Base-by-base conservation (phyloP, 2,113 vertebrate genomes). In the Nibea albiflora region DNA sequence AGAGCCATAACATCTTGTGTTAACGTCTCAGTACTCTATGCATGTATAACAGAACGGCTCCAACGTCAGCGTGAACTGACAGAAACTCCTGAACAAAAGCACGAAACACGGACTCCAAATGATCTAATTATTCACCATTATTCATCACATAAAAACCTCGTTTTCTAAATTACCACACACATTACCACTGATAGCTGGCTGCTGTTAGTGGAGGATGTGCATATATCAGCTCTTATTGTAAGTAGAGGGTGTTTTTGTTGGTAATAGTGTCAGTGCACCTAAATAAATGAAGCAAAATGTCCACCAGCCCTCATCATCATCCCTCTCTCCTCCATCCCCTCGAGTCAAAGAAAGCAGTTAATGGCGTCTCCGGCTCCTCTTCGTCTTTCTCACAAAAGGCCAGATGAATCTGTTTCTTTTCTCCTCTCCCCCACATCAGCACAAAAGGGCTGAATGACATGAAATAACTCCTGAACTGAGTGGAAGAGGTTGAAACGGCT, bases 311-410 rank as follows among this genome's bases (percentile, higher is more conserved):
- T 26, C 69, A 62, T 90, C 69, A 80, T 80, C 61, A 64, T 64
- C 60, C 52, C 16, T 28, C n/a, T 47, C 8, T 39, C 35, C 62
- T 54, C 69, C 63, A 52, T 61, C 54, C 60, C 64, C 11, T 60
- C 0, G 56, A 83, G 64, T n/a, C 69, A 80, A 68, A 83, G 72
- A 88, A 74, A 85, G 60, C 69, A 44, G 69, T 31, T 85, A 87
- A 86, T 83, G 84, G 78, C 72, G 65, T 74, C 72, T 61, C 54
- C 16, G 12, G 52, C 60, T 65, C 82, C 65, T 62, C 62, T 88
- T 53, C 9, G 49, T 79, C 56, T 24, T 62, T 63, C 4, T 52
- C 15, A 85, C 78, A 86, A 86, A 88, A 72, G 57, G 54, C 68
- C 60, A 46, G 65, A 49, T 28, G 9, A 78, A 61, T 49, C 1